phyloP scores from a whole-genome alignment of 2,113 vertebrate genomes.

The Oreotragus oreotragus region DNA sequence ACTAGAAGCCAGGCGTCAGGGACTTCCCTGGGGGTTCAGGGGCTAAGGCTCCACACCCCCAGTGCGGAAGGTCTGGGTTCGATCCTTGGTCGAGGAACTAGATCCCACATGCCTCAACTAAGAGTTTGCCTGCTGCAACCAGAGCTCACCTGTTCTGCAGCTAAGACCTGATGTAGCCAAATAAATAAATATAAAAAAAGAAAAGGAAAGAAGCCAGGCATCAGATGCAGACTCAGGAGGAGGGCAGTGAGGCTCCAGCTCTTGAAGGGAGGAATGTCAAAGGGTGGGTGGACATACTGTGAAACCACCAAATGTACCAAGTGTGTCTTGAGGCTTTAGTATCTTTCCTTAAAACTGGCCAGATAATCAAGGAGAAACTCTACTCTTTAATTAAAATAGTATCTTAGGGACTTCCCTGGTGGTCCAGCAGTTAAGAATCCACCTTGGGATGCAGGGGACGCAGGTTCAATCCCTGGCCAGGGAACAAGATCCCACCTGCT shows the following conservation, averaged over 20 bases:
- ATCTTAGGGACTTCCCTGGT: background rate
- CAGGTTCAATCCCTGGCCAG: background rate
- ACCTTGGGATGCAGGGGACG: background rate
- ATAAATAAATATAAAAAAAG: background rate
- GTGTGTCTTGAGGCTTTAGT: background rate
- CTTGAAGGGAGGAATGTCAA: background rate
- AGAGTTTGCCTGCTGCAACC: background rate
- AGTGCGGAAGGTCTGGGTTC: background rate
- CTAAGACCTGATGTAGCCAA: background rate
- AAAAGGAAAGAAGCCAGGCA: background rate
- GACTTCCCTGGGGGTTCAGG: background rate
- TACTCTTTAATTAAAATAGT: background rate
- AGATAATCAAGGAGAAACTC: background rate
- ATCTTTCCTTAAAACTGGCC: background rate
- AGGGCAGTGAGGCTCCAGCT: background rate
- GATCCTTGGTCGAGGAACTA: background rate
- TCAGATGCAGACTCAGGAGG: background rate
- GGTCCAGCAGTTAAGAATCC: background rate
- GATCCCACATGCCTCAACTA: background rate
- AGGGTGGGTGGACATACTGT: background rate
- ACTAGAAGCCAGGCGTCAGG: background rate
- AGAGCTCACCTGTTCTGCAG: background rate
- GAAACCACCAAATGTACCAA: background rate
- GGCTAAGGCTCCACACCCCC: background rate
- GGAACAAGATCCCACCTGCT: background rate